Base-by-base conservation (phyloP, 1,140 invertebrate genomes). In the Heliothis virescens region DNA sequence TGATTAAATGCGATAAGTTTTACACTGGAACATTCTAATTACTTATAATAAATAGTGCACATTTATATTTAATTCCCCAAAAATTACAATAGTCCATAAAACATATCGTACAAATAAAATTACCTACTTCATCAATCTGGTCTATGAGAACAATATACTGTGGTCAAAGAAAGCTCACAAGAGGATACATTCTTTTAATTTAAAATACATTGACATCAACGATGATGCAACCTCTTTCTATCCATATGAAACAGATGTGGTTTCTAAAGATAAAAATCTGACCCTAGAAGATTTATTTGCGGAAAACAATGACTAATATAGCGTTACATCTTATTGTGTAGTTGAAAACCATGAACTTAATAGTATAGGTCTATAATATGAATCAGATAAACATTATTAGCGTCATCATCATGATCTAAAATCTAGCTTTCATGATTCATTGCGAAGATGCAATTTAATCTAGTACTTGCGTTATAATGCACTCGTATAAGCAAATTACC, bases 221-320 rank as follows among this genome's bases (percentile, higher is more conserved):
- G 50, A 18, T 67, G 63, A 67, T 21, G 63, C 63, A 67, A 41
- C 9, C 29, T 5, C 29, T 3, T 16, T 63, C 4, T 11, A 67
- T 48, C 16, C 18, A 13, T 1, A 16, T 48, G 13, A 41, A 48
- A 16, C 21, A 18, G 12, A 60, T 65, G 62, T 13, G 16, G 9
- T 48, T 47, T 65, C 9, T 18, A 48, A 57, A 60, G 57, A 67
- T 67, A 48, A 67, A 48, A 48, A 67, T 67, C 63, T 67, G 63
- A 67, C 63, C 63, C 63, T 48, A 5, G 18, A 10, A 48, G 16
- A 41, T 48, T 21, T 21, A n/a, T 48, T 47, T 65, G 62, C 29
- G 41, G 63, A 48, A 48, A 41, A 48, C 15, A 18, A 67, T 67
- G 63, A 67, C 34, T 67, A 67, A 67, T 67, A 12, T 3, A 21